Base-by-base conservation (phyloP, 2,797 vertebrate species). In the Atherinosoma microstoma region DNA sequence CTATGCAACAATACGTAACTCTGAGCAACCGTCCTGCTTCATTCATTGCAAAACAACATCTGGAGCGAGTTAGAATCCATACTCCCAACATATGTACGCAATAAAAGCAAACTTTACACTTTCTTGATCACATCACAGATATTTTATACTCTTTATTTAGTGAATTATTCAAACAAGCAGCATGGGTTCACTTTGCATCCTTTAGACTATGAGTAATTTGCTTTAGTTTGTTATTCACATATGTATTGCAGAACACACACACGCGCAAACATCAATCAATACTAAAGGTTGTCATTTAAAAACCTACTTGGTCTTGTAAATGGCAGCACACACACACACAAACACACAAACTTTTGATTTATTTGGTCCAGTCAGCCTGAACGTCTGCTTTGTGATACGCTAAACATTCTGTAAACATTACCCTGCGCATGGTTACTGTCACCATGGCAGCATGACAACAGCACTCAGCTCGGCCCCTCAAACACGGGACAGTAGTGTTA, bases 361-460 rank as follows among this genome's bases (percentile, higher is more conserved):
- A 86, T 91, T 82, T 84, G 80, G 80, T 82, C 80, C 58, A 64
- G 82, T 80, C 78, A 60, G 71, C 76, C 87, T 61, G 65, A 82
- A 87, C 73, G 82, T 90, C 94, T 94, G 94, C 93, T 95, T 96
- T 93, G 93, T 93, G 93, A 94, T 91, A 93, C 94, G 93, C 95
- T 91, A 96, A 97, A 96, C 95, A 95, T 94, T 96, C 80, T 93
- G 96, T 97, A 97, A 97, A 98, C 96, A 98, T 91, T 91, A 91
- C 90, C 94, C 93, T 91, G 93, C 88, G 91, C 95, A 87, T 98
- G 95, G 97, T 97, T 94, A 99, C 97, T 6, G 96, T 99, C 94
- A 90, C 97, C 96, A 97, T 96, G 93, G 96, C 94, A 96, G 95
- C 96, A 76, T 84, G 94, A 96, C 95, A 97, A 98, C 97, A 98